These are phyloP conservation scores for Microchirus variegatus DNA, from an alignment of 2,797 vertebrate genomes.

Conservation along the genomic window DNA sequence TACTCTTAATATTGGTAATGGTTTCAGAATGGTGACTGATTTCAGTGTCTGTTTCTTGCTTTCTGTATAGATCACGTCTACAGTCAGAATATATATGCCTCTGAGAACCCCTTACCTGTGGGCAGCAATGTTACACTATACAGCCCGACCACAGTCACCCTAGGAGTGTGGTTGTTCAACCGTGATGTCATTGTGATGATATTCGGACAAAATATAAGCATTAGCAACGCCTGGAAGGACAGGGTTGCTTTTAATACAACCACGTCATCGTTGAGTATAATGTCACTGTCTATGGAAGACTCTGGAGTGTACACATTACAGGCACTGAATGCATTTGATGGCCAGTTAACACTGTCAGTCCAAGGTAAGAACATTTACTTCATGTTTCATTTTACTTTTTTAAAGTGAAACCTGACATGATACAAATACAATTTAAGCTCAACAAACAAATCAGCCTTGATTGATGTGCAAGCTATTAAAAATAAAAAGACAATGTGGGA, in stretches of 20 bases:
- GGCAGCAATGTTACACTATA: constrained; percentile 67
- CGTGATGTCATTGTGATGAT: constrained; percentile 13
- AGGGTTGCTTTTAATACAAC: not conserved
- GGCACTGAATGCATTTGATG: rapidly evolving
- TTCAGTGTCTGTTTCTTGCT: constrained; percentile 22
- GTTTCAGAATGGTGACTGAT: too few relatives aligned
- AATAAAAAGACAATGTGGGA: too few relatives aligned
- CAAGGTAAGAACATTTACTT: constrained; percentile 66
- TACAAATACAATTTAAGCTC: not conserved
- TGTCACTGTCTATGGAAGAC: constrained; percentile 35
- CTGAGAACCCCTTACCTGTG: constrained; percentile 55
- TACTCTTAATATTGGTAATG: too few relatives aligned
- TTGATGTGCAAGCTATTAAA: too few relatives aligned
- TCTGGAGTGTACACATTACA: constrained; percentile 68
- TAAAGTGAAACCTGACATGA: not conserved
- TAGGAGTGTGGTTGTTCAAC: constrained; percentile 58
- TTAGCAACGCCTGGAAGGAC: rapidly evolving
- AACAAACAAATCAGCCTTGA: not conserved
- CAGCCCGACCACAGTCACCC: rapidly evolving
- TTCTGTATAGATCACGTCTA: constrained; percentile 36
- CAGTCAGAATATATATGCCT: constrained; percentile 36
- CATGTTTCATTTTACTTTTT: not conserved
- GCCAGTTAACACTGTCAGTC: constrained; percentile 56
- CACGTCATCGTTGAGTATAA: constrained; percentile 52
- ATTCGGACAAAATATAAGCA: rapidly evolving